Percentiles rank a stretch among this genome's conserved stretches.
Evolutionary conservation across 2,888 invertebrate species (phyloP).

Genomic region (Thymelicus lineola): DNA sequence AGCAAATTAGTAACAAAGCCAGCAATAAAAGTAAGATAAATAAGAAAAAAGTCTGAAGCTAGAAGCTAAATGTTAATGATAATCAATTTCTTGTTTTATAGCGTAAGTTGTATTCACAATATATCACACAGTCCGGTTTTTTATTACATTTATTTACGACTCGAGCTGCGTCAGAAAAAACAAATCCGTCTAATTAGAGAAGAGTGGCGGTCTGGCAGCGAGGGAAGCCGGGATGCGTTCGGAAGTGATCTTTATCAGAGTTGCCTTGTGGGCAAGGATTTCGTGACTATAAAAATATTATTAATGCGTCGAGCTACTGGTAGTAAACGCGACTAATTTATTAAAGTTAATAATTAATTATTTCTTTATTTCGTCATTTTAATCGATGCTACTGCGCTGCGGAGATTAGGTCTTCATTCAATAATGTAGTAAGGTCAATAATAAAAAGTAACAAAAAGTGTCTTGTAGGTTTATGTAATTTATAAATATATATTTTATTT

Average conservation of each 20-base stretch:
- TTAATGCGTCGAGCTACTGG: constrained; percentile 42
- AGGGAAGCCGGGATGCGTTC: constrained; percentile 46
- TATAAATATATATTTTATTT: too few relatives aligned
- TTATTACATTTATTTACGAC: constrained; percentile 30
- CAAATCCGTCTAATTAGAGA: constrained; percentile 30
- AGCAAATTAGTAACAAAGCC: too few relatives aligned
- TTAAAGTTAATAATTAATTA: constrained; percentile 9
- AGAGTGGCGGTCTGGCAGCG: constrained; percentile 1
- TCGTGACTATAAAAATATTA: constrained; percentile 55
- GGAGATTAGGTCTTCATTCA: background rate
- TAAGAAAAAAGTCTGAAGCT: too few relatives aligned
- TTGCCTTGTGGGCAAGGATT: constrained; percentile 52
- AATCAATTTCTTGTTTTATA: background rate
- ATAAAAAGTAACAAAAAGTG: too few relatives aligned
- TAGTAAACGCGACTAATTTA: constrained; percentile 33
- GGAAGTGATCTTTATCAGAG: constrained; percentile 65
- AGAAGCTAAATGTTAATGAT: background rate
- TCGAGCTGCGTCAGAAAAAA: constrained; percentile 27
- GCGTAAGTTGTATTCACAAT: background rate
- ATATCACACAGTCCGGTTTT: background rate
- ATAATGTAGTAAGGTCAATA: too few relatives aligned
- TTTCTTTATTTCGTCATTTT: background rate
- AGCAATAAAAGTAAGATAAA: too few relatives aligned
- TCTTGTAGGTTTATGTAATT: too few relatives aligned
- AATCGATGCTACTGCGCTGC: background rate